phyloP scores from a whole-genome alignment of 1,140 invertebrate genomes.

The Elysia chlorotica region DNA sequence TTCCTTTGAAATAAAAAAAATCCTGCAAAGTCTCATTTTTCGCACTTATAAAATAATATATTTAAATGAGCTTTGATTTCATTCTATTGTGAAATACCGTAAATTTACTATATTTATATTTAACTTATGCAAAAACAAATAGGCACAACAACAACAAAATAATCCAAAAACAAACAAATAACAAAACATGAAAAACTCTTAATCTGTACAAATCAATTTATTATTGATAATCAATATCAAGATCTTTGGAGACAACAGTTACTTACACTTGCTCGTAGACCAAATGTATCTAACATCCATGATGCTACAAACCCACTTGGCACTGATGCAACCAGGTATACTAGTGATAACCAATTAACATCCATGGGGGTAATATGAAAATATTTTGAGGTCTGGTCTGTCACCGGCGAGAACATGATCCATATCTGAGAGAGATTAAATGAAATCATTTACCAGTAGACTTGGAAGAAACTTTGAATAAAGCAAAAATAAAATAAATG shows the following conservation, averaged over 20 bases:
- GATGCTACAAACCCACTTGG: constrained; percentile 63
- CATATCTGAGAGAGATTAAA: constrained; percentile 62
- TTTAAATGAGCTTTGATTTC: no score
- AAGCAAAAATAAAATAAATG: not conserved
- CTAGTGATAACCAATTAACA: constrained; percentile 62
- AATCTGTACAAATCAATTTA: no score
- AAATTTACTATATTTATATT: no score
- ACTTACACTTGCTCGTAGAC: constrained; percentile 62
- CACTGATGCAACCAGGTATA: constrained; percentile 62
- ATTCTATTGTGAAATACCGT: no score
- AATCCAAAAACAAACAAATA: no score
- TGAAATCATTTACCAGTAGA: constrained; percentile 7
- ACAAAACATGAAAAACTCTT: no score
- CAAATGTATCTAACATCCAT: constrained; percentile 63
- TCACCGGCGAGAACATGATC: constrained; percentile 65
- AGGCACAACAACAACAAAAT: no score
- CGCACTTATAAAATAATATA: no score
- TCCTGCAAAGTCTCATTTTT: no score
- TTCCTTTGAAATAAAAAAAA: no score
- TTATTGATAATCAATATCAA: no score
- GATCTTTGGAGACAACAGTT: not conserved
- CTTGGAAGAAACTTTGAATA: not conserved
- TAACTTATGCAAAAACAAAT: no score
- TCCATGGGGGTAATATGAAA: constrained; percentile 54
- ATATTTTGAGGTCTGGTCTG: constrained; percentile 59